Evolutionary conservation across 1,140 invertebrate genomes (phyloP).

Genomic region (Himalopsyche phryganea): DNA sequence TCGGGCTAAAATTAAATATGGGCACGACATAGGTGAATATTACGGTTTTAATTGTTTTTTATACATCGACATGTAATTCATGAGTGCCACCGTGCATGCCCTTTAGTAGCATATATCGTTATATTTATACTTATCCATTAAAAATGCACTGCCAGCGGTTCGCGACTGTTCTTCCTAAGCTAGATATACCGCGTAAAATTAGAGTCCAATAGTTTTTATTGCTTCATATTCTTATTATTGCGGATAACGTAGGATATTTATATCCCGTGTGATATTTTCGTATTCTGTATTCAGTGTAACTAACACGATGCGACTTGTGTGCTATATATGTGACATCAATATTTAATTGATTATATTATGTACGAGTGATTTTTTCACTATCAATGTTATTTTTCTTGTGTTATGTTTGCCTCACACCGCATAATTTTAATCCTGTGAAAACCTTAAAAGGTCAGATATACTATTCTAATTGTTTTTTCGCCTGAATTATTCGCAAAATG

Average conservation of each 20-base stretch:
- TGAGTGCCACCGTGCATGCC: constrained; percentile 9
- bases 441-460: too few species aligned
- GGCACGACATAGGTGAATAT: constrained; percentile 27
- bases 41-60: constrained; percentile 19
- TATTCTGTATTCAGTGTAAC: constrained; percentile 11
- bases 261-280: constrained; percentile 22
- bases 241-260: constrained; percentile 20
- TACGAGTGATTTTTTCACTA: too few species aligned
- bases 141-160: constrained; percentile 21
- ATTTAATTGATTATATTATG: constrained; percentile 24
- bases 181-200: constrained; percentile 20
- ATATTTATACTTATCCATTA: constrained; percentile 23
- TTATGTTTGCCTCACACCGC: too few species aligned
- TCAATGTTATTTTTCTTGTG: too few species aligned
- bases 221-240: constrained; percentile 26
- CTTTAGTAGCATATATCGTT: constrained; percentile 11
- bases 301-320: constrained; percentile 2
- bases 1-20: constrained; percentile 24
- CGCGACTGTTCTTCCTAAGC: constrained; percentile 4
- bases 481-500: too few species aligned
- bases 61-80: not conserved
- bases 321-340: constrained; percentile 23
- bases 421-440: too few species aligned
- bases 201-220: constrained; percentile 23
- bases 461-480: too few species aligned